phyloP scores from a whole-genome alignment of 2,113 vertebrate species.

The Herpailurus yagouaroundi region DNA sequence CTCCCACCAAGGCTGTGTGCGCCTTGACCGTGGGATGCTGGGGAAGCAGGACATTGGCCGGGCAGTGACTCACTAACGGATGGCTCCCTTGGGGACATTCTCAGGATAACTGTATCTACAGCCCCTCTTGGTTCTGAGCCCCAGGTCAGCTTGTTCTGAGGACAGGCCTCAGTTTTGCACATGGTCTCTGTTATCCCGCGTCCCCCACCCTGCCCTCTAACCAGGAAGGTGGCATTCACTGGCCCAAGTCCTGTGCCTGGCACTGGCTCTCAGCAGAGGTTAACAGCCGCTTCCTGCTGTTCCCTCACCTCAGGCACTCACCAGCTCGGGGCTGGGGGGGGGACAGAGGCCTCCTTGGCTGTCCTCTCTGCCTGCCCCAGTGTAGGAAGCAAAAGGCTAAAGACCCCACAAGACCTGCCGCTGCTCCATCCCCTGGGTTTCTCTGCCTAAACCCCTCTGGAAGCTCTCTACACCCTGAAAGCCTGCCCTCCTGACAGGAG shows the following conservation, averaged over 20 bases:
- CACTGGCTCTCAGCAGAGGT: neutral
- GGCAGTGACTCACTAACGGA: constrained; percentile 8
- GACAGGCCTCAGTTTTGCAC: neutral
- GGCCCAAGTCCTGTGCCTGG: neutral
- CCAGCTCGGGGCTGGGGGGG: neutral
- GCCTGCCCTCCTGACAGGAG: neutral
- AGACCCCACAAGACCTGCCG: neutral
- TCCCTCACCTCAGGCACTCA: neutral
- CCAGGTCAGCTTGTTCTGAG: constrained; percentile 27
- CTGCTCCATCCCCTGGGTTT: neutral
- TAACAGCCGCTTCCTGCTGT: neutral
- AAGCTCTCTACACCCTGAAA: neutral
- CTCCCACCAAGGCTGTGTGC: neutral
- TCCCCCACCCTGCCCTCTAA: neutral
- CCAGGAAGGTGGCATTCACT: neutral
- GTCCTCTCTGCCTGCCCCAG: neutral
- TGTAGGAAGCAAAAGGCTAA: neutral
- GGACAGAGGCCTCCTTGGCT: neutral
- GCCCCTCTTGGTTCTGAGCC: constrained; percentile 7
- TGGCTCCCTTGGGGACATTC: neutral
- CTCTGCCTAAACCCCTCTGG: neutral
- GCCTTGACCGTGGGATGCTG: neutral
- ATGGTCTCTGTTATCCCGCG: neutral
- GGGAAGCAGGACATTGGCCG: neutral
- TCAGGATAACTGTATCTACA: neutral